phyloP scores from a whole-genome alignment of 2,888 invertebrate genomes.

The Choristoneura rosaceana region DNA sequence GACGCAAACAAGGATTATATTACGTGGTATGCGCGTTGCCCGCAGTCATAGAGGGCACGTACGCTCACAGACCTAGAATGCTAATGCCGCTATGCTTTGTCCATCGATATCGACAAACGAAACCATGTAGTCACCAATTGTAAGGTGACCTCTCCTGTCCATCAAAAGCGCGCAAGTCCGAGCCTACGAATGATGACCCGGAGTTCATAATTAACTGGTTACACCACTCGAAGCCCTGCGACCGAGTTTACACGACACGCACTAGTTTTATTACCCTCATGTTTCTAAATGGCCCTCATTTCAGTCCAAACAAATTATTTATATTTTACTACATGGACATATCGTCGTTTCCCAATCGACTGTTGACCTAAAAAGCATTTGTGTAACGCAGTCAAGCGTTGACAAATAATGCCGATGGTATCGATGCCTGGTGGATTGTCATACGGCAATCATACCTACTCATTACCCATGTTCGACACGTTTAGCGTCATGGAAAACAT shows the following conservation, averaged over 20 bases:
- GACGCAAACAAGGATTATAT: conserved; percentile 66
- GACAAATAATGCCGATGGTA: conserved; percentile 76
- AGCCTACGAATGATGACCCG: conserved; percentile 53
- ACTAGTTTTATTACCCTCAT: conserved; percentile 86
- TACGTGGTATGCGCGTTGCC: conserved; percentile 57
- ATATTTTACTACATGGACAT: conserved; percentile 83
- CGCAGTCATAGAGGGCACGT: conserved; percentile 70
- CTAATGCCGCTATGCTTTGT: conserved; percentile 73
- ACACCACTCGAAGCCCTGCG: conserved; percentile 66
- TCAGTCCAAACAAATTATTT: conserved; percentile 83
- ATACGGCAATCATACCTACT: conserved; percentile 46
- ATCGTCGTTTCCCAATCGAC: conserved; percentile 84
- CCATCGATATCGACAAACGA: conserved; percentile 67
- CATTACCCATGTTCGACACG: conserved; percentile 39
- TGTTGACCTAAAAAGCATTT: conserved; percentile 81
- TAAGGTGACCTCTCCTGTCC: conserved; percentile 60
- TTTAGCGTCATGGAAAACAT: conserved; percentile 37
- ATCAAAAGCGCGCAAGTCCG: conserved; percentile 48
- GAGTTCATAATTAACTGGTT: conserved; percentile 64
- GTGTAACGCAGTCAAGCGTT: conserved; percentile 78
- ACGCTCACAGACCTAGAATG: conserved; percentile 71
- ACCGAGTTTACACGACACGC: conserved; percentile 81
- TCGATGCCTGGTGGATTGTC: conserved; percentile 64
- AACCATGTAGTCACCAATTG: conserved; percentile 55
- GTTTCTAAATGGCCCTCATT: conserved; percentile 85